phyloP scores from a whole-genome alignment of 2,888 invertebrate genomes.

The Ophraella communa region DNA sequence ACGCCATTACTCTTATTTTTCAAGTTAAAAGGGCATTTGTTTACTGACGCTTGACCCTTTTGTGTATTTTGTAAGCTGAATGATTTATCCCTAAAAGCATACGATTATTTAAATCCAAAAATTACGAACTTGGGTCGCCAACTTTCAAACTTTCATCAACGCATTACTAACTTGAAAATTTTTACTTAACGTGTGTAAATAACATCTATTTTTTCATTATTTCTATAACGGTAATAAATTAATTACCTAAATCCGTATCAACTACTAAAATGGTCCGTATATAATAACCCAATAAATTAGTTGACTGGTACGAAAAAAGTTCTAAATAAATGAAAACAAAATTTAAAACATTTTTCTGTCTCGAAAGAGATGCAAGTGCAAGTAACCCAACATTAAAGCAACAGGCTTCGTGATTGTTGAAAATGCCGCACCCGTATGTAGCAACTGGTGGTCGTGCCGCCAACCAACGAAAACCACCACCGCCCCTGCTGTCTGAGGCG shows the following conservation, averaged over 20 bases:
- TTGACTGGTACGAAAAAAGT: no score
- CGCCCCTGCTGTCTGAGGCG: conserved; percentile 19
- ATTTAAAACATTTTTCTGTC: no score
- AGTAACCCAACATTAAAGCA: conserved; percentile 24
- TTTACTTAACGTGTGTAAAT: no score
- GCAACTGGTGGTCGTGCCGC: conserved; percentile 47
- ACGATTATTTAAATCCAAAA: background rate
- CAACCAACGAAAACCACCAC: conserved; percentile 22
- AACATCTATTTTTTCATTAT: no score
- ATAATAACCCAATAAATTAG: no score
- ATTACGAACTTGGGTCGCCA: background rate
- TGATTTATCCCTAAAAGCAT: background rate
- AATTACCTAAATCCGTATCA: no score
- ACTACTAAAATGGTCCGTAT: no score
- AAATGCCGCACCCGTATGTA: conserved; percentile 18
- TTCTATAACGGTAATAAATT: no score
- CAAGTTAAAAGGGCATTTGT: background rate
- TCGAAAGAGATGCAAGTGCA: no score
- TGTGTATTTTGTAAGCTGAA: background rate
- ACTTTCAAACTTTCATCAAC: background rate
- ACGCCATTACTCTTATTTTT: background rate
- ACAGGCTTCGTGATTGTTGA: conserved; percentile 30
- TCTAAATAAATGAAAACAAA: no score
- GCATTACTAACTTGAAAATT: no score
- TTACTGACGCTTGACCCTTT: background rate